Evolutionary conservation across 1,140 invertebrate species (phyloP).

Genomic region (Hylaeus volcanicus): DNA sequence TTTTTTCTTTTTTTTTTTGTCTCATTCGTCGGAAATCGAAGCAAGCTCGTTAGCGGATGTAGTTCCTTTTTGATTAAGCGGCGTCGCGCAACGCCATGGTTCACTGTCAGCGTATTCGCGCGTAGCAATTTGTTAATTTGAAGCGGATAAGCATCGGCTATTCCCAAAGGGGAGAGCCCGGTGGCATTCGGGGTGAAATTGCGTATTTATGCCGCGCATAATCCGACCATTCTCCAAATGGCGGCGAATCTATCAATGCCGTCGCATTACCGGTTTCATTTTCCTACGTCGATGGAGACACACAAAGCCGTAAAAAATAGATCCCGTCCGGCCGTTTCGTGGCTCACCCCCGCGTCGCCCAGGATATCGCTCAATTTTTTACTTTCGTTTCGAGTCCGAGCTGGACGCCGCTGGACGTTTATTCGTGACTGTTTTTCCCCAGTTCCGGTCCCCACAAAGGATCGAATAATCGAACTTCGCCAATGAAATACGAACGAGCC

Average conservation of each 20-base stretch:
- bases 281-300: constrained; percentile 75
- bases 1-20: constrained; percentile 33
- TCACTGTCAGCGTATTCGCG: constrained; percentile 58
- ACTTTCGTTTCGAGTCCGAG: constrained; percentile 37
- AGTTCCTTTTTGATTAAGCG: constrained; percentile 42
- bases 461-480: constrained; percentile 6
- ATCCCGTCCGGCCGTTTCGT: constrained; percentile 66
- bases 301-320: constrained; percentile 76
- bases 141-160: constrained; percentile 64
- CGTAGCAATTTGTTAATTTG: constrained; percentile 67
- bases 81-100: constrained; percentile 36
- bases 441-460: constrained; percentile 33
- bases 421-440: constrained; percentile 48
- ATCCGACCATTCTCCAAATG: constrained; percentile 76
- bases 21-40: constrained; percentile 21
- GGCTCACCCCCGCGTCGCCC: constrained; percentile 17
- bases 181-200: constrained; percentile 71
- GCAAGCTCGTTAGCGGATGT: constrained; percentile 29
- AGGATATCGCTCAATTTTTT: constrained; percentile 78
- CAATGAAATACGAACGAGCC: constrained; percentile 29
- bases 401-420: constrained; percentile 45
- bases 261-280: constrained; percentile 78
- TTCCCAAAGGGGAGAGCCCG: constrained; percentile 55
- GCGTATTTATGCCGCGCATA: constrained; percentile 79
- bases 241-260: constrained; percentile 78